These are phyloP conservation scores for Aurelia sp. DNA, from an alignment of 30 jellyfish, hydroid and myxozoan genomes.

Conservation along the genomic window DNA sequence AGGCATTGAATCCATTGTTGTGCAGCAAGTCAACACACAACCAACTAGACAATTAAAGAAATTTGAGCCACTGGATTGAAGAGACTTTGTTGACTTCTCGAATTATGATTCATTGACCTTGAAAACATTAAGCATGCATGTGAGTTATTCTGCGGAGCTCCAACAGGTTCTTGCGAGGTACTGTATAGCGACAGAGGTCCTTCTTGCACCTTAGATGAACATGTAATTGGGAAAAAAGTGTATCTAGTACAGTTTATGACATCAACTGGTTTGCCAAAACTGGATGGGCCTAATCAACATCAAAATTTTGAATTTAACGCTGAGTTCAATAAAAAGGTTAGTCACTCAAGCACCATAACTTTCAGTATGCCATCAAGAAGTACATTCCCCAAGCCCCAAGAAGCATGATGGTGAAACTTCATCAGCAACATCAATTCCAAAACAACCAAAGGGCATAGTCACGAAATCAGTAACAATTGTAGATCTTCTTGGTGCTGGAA, in stretches of 20 bases:
- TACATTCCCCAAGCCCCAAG: too few relatives aligned
- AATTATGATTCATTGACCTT: too few relatives aligned
- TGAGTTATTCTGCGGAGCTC: constrained; percentile 25
- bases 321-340: constrained; percentile 11
- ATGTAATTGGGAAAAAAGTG: constrained; percentile 46
- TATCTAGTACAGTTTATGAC: constrained; percentile 14
- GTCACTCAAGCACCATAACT: constrained; percentile 18
- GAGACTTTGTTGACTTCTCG: too few relatives aligned
- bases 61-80: too few relatives aligned
- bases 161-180: constrained; percentile 68
- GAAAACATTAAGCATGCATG: constrained; percentile 46
- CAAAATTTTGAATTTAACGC: constrained; percentile 10
- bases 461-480: too few relatives aligned
- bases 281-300: constrained; percentile 20
- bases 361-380: constrained; percentile 22
- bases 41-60: too few relatives aligned
- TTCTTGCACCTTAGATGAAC: constrained; percentile 42
- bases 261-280: constrained; percentile 8
- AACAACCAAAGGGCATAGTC: too few relatives aligned
- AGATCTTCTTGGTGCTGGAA: too few relatives aligned
- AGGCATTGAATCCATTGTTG: too few relatives aligned
- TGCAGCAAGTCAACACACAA: too few relatives aligned
- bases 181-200: constrained; percentile 59
- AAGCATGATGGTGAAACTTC: too few relatives aligned
- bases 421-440: too few relatives aligned